Conservation (phyloP, 1,140 invertebrate genomes). For the Formica selysi region DNA sequence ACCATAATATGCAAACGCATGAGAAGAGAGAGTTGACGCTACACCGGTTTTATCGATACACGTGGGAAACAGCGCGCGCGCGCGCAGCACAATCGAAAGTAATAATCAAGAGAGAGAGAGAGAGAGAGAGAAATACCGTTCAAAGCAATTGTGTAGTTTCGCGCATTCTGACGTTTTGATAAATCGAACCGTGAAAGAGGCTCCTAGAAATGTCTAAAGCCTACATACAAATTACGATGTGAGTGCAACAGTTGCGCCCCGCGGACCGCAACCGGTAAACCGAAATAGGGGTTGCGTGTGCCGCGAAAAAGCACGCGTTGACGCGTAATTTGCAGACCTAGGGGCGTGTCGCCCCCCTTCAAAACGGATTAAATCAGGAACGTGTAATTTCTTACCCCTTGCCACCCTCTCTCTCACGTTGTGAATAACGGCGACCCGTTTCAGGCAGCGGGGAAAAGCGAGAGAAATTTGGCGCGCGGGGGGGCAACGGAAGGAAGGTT, state of each 20-base stretch:
- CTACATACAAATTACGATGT: conserved; percentile 27
- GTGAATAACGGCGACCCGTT: conserved; percentile 70
- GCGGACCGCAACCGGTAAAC: conserved; percentile 13
- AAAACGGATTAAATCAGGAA: conserved; percentile 82
- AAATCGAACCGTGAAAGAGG: conserved; percentile 44
- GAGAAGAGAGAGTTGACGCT: too few species aligned
- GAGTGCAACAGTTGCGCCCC: conserved; percentile 67
- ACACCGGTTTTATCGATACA: neutral
- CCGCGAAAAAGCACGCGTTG: conserved; percentile 68
- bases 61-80: neutral
- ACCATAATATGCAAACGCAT: too few species aligned
- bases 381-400: conserved; percentile 80
- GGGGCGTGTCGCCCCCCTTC: conserved; percentile 45
- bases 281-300: conserved; percentile 50
- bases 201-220: neutral
- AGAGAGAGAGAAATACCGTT: neutral
- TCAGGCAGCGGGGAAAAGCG: neutral
- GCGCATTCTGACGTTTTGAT: conserved; percentile 26
- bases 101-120: too few species aligned
- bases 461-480: conserved; percentile 24
- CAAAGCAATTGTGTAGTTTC: neutral
- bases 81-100: too few species aligned
- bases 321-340: conserved; percentile 77
- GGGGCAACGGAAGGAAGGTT: conserved; percentile 31
- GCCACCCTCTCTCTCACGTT: conserved; percentile 64